phyloP scores from a whole-genome alignment of 1,140 invertebrate genomes.

The Plutomurus gul region DNA sequence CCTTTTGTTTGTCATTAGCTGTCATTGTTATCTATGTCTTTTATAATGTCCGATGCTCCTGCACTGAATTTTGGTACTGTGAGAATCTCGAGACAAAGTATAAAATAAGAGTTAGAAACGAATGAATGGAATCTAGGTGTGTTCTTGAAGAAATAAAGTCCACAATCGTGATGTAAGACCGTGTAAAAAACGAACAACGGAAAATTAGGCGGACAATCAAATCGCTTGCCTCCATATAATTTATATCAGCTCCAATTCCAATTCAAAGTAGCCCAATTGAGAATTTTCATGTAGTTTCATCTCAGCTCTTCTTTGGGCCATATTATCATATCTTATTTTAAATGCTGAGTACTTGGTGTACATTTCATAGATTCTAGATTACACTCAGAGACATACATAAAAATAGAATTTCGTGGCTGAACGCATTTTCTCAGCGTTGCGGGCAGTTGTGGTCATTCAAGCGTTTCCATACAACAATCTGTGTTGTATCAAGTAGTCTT shows the following conservation, averaged over 20 bases:
- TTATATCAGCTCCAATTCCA: slow-evolving; percentile 4
- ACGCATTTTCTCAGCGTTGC: no score
- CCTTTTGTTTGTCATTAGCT: slow-evolving; percentile 27
- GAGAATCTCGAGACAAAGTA: not conserved
- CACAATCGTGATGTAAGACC: not conserved
- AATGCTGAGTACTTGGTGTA: no score
- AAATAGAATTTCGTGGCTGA: no score
- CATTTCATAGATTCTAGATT: no score
- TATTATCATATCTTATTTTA: no score
- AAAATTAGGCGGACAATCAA: slow-evolving; percentile 29
- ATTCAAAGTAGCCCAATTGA: not conserved
- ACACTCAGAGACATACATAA: no score
- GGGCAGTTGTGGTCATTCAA: no score
- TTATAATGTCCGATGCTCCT: no score
- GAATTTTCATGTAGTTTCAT: no score
- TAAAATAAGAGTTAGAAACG: not conserved
- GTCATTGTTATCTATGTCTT: slow-evolving; percentile 20
- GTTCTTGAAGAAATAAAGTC: not conserved
- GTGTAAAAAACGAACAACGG: slow-evolving; percentile 20
- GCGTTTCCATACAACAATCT: no score
- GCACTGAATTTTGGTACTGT: not conserved
- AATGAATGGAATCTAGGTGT: not conserved
- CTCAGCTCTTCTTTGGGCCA: no score
- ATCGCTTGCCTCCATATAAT: slow-evolving; percentile 11
- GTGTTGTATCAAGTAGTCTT: no score